These are phyloP conservation scores for Nipponacmea schrenckii DNA, from an alignment of 2,888 invertebrate genomes.

Conservation along the genomic window DNA sequence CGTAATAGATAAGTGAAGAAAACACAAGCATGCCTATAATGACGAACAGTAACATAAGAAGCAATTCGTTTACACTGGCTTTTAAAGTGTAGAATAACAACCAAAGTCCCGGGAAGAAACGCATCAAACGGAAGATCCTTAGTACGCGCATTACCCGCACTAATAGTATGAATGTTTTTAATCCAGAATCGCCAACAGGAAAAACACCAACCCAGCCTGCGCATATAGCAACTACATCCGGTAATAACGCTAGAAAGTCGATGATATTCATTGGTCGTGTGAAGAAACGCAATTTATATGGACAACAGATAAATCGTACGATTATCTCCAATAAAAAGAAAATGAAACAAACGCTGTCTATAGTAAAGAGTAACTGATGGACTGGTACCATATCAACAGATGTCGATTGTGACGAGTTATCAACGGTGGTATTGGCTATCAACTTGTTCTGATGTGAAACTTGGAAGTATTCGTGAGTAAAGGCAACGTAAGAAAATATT, in stretches of 20 bases:
- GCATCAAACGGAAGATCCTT: slow-evolving; percentile 56
- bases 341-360: slow-evolving; percentile 46
- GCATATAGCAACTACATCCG: slow-evolving; percentile 28
- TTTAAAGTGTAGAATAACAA: slow-evolving; percentile 60
- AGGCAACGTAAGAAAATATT: slow-evolving; percentile 36
- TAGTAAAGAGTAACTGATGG: slow-evolving; percentile 36
- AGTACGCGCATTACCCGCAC: slow-evolving; percentile 52
- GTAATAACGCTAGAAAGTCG: slow-evolving; percentile 31
- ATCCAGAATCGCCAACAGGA: slow-evolving; percentile 25
- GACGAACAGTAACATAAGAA: slow-evolving; percentile 57
- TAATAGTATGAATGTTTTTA: slow-evolving; percentile 45
- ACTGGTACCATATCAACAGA: slow-evolving; percentile 26
- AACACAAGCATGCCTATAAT: slow-evolving; percentile 59
- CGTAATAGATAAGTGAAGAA: slow-evolving; percentile 59
- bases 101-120: slow-evolving; percentile 58
- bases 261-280: slow-evolving; percentile 32
- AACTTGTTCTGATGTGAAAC: not conserved
- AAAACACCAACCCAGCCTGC: slow-evolving; percentile 39
- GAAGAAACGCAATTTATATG: slow-evolving; percentile 39
- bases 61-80: slow-evolving; percentile 57
- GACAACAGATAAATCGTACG: slow-evolving; percentile 42
- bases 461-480: slow-evolving; percentile 30
- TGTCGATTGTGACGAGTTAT: slow-evolving; percentile 20
- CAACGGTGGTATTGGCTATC: not conserved
- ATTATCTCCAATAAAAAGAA: slow-evolving; percentile 58